A percentile compares a stretch with the other conserved stretches of the same genome.
Conservation (phyloP, 1,140 invertebrate species). For the Scylla paramamosain region DNA sequence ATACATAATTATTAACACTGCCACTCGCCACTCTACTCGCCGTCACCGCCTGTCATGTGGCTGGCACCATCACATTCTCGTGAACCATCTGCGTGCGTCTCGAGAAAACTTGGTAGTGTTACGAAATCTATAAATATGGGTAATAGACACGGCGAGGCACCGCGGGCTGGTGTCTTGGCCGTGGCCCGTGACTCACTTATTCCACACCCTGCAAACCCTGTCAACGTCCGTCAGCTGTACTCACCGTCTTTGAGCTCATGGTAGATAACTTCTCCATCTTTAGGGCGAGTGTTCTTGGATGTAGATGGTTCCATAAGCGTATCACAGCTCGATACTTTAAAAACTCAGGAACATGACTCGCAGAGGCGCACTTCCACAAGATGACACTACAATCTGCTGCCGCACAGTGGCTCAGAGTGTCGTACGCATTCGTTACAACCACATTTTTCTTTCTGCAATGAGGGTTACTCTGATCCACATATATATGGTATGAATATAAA, state of each 20-base stretch:
- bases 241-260: constrained; percentile 60
- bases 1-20: background rate
- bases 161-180: constrained; percentile 30
- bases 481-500: too few relatives aligned
- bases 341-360: constrained; percentile 58
- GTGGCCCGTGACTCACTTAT: constrained; percentile 48
- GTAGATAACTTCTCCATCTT: constrained; percentile 54
- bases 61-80: too few relatives aligned
- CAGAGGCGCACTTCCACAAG: constrained; percentile 55
- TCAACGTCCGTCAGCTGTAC: constrained; percentile 49
- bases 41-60: background rate
- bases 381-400: constrained; percentile 64
- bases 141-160: constrained; percentile 1
- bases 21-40: background rate
- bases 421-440: background rate
- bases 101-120: background rate
- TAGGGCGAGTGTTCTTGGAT: constrained; percentile 23
- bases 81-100: background rate
- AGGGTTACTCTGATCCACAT: background rate
- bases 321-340: constrained; percentile 25
- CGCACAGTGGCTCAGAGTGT: background rate
- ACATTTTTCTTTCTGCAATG: background rate
- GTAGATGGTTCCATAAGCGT: constrained; percentile 63
- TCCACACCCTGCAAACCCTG: constrained; percentile 37
- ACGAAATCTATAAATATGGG: constrained; percentile 41